Evolutionary conservation across 92 coral and sea anemone genomes (phyloP).

Genomic region (Epizoanthus fatuus): DNA sequence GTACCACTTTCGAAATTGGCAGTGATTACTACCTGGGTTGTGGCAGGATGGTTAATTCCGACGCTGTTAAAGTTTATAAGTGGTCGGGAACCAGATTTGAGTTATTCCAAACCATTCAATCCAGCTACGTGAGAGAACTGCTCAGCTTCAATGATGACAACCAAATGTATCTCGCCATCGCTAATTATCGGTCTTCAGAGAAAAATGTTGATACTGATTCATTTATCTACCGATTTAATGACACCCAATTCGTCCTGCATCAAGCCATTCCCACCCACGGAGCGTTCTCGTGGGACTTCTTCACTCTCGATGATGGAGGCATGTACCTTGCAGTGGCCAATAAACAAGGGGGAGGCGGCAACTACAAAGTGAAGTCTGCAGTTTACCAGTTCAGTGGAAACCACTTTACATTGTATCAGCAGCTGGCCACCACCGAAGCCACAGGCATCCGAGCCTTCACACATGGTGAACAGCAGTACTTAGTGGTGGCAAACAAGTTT

Average conservation of each 20-base stretch:
- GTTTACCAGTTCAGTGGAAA: neutral
- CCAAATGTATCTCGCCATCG: neutral
- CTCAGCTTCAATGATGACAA: neutral
- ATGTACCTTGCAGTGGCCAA: conserved; percentile 1
- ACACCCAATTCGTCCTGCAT: neutral
- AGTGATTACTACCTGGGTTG: neutral
- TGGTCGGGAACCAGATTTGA: neutral
- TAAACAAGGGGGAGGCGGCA: neutral
- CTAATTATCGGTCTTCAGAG: neutral
- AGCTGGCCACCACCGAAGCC: neutral
- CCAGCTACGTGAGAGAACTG: neutral
- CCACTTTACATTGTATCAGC: neutral
- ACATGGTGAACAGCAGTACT: neutral
- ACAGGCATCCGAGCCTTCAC: neutral
- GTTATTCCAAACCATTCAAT: neutral
- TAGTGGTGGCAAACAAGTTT: neutral
- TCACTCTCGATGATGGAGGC: neutral
- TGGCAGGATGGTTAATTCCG: neutral
- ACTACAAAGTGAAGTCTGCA: neutral
- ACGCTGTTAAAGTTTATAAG: neutral
- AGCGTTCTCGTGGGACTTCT: neutral
- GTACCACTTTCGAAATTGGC: neutral
- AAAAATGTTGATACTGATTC: neutral
- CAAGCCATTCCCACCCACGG: neutral
- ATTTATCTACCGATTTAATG: neutral